Conservation (phyloP, 1,140 invertebrate genomes). For the Saccostrea echinata region DNA sequence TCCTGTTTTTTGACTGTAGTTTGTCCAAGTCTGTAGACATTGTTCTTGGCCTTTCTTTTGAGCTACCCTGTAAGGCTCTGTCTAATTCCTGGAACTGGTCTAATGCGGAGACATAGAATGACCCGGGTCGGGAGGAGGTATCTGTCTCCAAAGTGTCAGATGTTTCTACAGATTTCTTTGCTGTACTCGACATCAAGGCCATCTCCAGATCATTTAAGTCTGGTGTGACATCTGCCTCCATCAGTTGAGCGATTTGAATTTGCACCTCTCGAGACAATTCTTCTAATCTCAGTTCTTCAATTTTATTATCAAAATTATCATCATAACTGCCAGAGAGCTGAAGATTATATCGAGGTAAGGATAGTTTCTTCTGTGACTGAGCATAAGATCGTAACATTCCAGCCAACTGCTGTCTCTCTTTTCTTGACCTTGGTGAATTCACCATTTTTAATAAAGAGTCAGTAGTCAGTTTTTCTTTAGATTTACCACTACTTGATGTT, state of each 20-base stretch:
- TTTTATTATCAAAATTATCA: constrained; percentile 49
- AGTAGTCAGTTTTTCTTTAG: constrained; percentile 48
- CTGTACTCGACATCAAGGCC: background rate
- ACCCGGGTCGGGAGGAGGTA: background rate
- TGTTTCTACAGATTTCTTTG: background rate
- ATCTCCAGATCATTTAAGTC: constrained; percentile 47
- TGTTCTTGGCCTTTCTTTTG: background rate
- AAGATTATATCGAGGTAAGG: constrained; percentile 56
- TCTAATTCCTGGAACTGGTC: constrained; percentile 7
- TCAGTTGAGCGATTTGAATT: constrained; percentile 64
- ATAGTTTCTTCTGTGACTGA: constrained; percentile 53
- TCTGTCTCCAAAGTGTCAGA: too few species aligned
- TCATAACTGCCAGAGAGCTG: constrained; percentile 63
- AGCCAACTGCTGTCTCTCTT: constrained; percentile 64
- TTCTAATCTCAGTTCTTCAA: constrained; percentile 59
- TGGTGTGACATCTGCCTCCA: constrained; percentile 60
- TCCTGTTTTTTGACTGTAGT: background rate
- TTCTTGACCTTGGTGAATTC: constrained; percentile 66
- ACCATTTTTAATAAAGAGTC: constrained; percentile 68
- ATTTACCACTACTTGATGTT: background rate
- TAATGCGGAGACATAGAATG: background rate
- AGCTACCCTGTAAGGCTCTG: background rate
- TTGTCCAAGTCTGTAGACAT: constrained; percentile 9
- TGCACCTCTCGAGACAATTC: constrained; percentile 63
- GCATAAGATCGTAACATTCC: constrained; percentile 63